Percentiles rank a stretch among this genome's conserved stretches.
These are phyloP conservation scores for Geodia barretti DNA, from an alignment of 37 sponge, comb jelly and placozoan genomes.

Conservation along the genomic window DNA sequence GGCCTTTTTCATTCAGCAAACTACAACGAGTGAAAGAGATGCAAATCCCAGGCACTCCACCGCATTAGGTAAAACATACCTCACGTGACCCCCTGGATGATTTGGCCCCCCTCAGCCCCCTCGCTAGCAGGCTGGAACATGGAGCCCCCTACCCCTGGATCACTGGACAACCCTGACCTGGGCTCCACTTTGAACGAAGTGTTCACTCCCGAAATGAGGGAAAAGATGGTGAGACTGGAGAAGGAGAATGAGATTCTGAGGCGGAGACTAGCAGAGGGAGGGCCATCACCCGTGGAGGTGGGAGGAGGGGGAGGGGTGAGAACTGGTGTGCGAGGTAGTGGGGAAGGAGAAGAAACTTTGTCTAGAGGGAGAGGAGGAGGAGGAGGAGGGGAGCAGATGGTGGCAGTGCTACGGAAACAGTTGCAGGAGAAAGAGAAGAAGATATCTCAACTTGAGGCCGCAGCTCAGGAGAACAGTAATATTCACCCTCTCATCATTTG, in stretches of 20 bases:
- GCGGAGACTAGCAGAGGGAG: conserved; percentile 22
- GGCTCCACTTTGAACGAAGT: conserved; percentile 42
- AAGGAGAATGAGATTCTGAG: conserved; percentile 77
- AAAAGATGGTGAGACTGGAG: conserved; percentile 72
- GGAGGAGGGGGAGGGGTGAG: not conserved
- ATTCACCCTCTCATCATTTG: no score
- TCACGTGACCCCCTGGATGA: no score
- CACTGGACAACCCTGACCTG: conserved; percentile 26
- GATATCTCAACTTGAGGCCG: not conserved
- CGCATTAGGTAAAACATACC: conserved; percentile 9
- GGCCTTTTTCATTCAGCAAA: no score
- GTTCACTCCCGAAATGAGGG: conserved; percentile 75
- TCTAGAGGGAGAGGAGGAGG: conserved; percentile 4
- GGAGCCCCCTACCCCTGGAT: not conserved
- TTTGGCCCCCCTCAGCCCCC: not conserved
- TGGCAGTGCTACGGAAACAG: conserved; percentile 2
- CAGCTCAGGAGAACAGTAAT: conserved; percentile 11
- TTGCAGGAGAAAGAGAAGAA: not conserved
- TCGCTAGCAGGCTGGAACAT: not conserved
- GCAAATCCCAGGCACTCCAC: conserved; percentile 52
- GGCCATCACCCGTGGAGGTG: not conserved
- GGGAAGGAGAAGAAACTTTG: no score
- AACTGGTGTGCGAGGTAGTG: no score
- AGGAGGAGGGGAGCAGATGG: not conserved
- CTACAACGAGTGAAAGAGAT: conserved; percentile 37